These are phyloP conservation scores for Polydesmus complanatus DNA, from an alignment of 2,888 invertebrate species.

Conservation along the genomic window DNA sequence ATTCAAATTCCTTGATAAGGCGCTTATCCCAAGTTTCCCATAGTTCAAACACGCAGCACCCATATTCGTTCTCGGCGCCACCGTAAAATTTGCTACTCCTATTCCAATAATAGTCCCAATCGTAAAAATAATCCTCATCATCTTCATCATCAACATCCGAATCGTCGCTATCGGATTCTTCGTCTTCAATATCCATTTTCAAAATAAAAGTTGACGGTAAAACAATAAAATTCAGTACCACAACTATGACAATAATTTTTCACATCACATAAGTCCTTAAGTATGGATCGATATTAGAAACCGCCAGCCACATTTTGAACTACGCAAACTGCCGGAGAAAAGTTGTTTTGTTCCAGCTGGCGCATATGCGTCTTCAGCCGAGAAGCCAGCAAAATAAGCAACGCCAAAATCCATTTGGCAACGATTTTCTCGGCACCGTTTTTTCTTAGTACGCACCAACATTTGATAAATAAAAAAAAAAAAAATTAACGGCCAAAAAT, in stretches of 20 bases:
- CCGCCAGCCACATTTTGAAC: too few relatives aligned
- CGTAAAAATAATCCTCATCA: not conserved
- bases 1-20: conserved; percentile 76
- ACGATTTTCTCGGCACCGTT: not conserved
- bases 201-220: too few relatives aligned
- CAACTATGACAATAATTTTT: too few relatives aligned
- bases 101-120: not conserved
- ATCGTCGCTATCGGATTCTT: not conserved
- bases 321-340: too few relatives aligned
- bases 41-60: conserved; percentile 11
- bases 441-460: not conserved
- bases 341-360: too few relatives aligned
- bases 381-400: too few relatives aligned
- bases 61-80: not conserved
- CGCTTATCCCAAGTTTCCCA: conserved; percentile 37
- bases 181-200: conserved; percentile 6
- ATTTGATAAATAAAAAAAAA: not conserved
- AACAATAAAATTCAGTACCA: too few relatives aligned
- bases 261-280: too few relatives aligned
- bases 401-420: not conserved
- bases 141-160: not conserved
- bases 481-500: too few relatives aligned
- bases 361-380: too few relatives aligned
- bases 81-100: not conserved
- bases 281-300: too few relatives aligned